A percentile compares a stretch with the other conserved stretches of the same genome.
These are phyloP conservation scores for Campoletis sonorensis DNA, from an alignment of 1,140 invertebrate genomes.

Conservation along the genomic window DNA sequence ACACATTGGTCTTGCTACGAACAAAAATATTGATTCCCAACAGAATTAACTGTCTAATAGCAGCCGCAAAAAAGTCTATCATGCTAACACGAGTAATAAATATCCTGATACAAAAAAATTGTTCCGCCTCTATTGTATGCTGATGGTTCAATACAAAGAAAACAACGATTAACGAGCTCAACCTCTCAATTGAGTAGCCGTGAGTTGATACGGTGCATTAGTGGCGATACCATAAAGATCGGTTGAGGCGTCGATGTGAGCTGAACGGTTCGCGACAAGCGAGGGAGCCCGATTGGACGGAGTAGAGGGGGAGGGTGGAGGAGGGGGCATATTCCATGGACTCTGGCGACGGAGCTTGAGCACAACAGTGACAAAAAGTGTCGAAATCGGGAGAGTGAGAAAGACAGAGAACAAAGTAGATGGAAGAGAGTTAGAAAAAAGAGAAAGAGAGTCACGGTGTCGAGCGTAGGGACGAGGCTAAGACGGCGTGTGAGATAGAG, in stretches of 20 bases:
- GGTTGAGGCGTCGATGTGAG: neutral
- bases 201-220: constrained; percentile 8
- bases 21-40: too few relatives aligned
- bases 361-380: neutral
- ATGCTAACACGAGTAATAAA: neutral
- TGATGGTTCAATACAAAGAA: neutral
- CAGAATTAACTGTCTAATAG: too few relatives aligned
- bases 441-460: neutral
- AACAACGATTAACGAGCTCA: neutral
- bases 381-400: neutral
- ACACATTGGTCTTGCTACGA: too few relatives aligned
- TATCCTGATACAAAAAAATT: neutral
- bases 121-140: neutral
- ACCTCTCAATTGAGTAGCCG: neutral
- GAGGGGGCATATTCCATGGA: neutral
- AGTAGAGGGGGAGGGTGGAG: neutral
- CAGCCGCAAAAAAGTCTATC: too few relatives aligned
- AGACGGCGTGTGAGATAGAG: constrained; percentile 3
- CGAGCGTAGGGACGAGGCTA: neutral
- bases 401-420: neutral
- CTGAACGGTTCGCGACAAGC: constrained; percentile 29
- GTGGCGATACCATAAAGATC: constrained; percentile 22
- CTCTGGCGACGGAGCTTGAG: constrained; percentile 9
- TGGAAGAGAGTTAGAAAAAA: constrained; percentile 2
- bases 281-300: constrained; percentile 18